A percentile compares a stretch with the other conserved stretches of the same genome.
Evolutionary conservation across 1,140 invertebrate genomes (phyloP).

Genomic region (Acromyrmex charruanus): DNA sequence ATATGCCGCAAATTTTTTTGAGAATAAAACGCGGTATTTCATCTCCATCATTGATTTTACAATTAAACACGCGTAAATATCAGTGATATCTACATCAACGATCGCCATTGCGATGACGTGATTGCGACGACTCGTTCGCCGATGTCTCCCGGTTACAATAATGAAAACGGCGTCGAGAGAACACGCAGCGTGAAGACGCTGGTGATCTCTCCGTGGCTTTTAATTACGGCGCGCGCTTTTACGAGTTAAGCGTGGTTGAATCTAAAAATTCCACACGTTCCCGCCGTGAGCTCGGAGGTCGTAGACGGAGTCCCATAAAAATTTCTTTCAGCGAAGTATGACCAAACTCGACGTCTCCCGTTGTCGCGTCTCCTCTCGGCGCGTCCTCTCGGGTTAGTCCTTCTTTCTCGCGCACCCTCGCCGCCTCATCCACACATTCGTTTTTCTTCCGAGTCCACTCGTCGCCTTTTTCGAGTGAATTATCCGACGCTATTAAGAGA

Average conservation of each 20-base stretch:
- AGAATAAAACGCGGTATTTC: neutral
- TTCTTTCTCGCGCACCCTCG: slow-evolving; percentile 22
- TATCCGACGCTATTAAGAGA: slow-evolving; percentile 70
- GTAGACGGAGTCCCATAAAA: slow-evolving; percentile 81
- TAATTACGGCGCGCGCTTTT: slow-evolving; percentile 78
- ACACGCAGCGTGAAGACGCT: slow-evolving; percentile 61
- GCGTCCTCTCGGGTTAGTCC: neutral
- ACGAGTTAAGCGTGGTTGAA: slow-evolving; percentile 71
- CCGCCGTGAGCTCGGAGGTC: slow-evolving; percentile 68
- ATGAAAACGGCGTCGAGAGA: slow-evolving; percentile 53
- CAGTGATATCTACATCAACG: slow-evolving; percentile 1
- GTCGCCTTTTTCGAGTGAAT: slow-evolving; percentile 73
- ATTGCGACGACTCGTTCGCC: slow-evolving; percentile 18
- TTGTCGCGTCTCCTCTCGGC: neutral
- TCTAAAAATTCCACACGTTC: slow-evolving; percentile 81
- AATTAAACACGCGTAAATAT: slow-evolving; percentile 34
- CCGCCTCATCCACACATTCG: slow-evolving; percentile 32
- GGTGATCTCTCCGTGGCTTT: slow-evolving; percentile 75
- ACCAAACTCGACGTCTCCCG: slow-evolving; percentile 67
- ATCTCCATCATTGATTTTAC: neutral
- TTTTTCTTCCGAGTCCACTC: slow-evolving; percentile 69
- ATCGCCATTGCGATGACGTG: slow-evolving; percentile 40
- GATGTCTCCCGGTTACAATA: slow-evolving; percentile 54
- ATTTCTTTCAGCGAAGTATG: slow-evolving; percentile 81
- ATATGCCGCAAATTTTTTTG: neutral